Evolutionary conservation across 2,797 vertebrate species (phyloP).

Genomic region (Otolemur crassicaudatus): DNA sequence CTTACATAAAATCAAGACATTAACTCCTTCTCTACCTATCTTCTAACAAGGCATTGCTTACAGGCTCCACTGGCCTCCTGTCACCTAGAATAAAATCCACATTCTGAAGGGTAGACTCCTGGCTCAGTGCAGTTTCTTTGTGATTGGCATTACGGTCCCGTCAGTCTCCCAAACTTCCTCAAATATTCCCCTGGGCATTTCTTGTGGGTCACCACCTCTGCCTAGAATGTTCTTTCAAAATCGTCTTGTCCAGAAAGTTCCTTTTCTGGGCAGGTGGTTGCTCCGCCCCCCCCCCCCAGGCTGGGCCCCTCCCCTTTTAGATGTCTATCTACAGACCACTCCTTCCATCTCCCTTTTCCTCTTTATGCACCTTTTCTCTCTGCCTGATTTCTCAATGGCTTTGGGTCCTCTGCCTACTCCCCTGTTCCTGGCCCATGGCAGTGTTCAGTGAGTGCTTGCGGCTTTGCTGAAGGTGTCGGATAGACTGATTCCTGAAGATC

Average conservation of each 20-base stretch:
- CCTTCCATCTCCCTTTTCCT: not conserved
- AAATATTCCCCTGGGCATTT: not conserved
- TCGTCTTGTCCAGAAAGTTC: not conserved
- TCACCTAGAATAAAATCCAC: not conserved
- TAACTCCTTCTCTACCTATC: not conserved
- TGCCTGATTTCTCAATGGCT: not conserved
- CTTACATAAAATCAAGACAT: not conserved
- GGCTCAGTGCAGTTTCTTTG: not conserved
- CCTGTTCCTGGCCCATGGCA: not conserved
- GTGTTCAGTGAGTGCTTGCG: not conserved
- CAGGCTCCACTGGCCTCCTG: not conserved
- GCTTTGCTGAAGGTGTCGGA: not conserved
- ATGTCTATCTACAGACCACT: not conserved
- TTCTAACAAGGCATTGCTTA: not conserved
- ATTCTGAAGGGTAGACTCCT: not conserved
- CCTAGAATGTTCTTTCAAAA: not conserved
- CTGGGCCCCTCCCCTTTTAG: not conserved
- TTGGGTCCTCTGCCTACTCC: rapidly evolving
- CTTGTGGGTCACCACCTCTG: not conserved
- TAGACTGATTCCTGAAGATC: not conserved
- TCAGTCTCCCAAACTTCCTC: not conserved
- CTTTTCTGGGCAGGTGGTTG: not conserved
- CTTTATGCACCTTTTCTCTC: not conserved
- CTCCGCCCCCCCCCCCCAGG: not conserved
- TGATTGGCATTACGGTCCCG: not conserved